phyloP scores from a whole-genome alignment of 2,113 vertebrate genomes.

The Eurypyga helias region DNA sequence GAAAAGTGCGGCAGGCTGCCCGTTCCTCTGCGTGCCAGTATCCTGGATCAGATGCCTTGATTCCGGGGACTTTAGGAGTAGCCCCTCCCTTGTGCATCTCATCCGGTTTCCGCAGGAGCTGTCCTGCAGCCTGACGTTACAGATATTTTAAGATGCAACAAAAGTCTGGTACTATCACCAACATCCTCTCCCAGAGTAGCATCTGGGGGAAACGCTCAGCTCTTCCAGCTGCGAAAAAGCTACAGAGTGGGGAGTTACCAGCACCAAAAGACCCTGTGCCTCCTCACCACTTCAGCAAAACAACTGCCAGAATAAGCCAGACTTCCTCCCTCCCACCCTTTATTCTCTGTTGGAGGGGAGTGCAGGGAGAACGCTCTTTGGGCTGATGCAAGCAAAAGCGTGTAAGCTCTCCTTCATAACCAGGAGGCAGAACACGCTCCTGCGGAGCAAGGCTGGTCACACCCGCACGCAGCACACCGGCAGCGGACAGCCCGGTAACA shows the following conservation, averaged over 20 bases:
- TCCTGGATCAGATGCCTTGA: neutral
- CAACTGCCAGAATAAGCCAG: neutral
- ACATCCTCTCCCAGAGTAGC: neutral
- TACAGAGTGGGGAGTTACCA: neutral
- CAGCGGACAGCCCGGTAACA: neutral
- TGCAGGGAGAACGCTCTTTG: neutral
- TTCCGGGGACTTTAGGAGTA: no score
- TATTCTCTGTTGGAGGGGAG: no score
- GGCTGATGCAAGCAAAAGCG: neutral
- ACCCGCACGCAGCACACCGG: neutral
- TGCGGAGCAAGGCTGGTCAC: neutral
- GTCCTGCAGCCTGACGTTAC: neutral
- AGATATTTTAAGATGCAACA: neutral
- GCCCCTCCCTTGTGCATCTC: no score
- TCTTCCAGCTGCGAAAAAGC: neutral
- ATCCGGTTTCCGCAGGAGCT: neutral
- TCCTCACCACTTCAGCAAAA: neutral
- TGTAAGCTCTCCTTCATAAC: accelerated
- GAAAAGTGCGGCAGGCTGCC: neutral
- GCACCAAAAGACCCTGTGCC: no score
- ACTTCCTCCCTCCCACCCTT: no score
- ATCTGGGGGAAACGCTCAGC: neutral
- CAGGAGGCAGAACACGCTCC: neutral
- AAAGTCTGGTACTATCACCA: neutral
- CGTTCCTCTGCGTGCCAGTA: neutral